Conservation (phyloP, 2,113 vertebrate genomes). For the Micromys minutus region DNA sequence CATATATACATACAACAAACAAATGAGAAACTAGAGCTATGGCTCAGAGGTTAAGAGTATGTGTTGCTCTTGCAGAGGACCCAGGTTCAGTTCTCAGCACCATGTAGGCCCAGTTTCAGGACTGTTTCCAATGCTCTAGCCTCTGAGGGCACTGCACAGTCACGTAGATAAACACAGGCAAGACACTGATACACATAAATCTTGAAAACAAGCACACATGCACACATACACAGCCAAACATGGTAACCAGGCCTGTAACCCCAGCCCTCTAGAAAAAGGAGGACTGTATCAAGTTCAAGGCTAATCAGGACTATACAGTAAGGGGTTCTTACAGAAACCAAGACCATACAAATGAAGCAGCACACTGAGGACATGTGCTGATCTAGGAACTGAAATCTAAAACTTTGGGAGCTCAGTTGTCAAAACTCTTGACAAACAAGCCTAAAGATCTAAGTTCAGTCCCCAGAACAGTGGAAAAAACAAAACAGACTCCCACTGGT, state of each 20-base stretch:
- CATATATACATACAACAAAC: not conserved
- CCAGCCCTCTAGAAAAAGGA: not conserved
- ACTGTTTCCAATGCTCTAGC: not conserved
- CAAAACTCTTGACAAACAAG: not conserved
- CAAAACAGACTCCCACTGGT: not conserved
- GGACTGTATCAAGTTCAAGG: not conserved
- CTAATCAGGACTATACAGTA: not conserved
- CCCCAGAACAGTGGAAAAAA: not conserved
- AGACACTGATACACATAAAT: not conserved
- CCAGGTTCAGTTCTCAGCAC: too few species aligned
- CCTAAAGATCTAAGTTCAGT: not conserved
- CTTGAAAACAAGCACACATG: not conserved
- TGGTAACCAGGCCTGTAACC: not conserved
- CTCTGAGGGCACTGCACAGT: not conserved
- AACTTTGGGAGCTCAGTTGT: not conserved
- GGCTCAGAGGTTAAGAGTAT: not conserved
- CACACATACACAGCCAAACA: not conserved
- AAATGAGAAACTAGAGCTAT: not conserved
- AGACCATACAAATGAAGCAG: not conserved
- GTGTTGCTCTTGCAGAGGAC: not conserved
- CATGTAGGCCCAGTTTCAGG: not conserved
- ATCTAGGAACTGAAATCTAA: slow-evolving; percentile 5
- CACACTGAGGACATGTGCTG: not conserved
- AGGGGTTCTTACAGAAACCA: not conserved
- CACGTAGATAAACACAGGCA: too few species aligned